These are phyloP conservation scores for Parazoanthus atlanticus DNA, from an alignment of 92 coral and sea anemone genomes.

Conservation along the genomic window DNA sequence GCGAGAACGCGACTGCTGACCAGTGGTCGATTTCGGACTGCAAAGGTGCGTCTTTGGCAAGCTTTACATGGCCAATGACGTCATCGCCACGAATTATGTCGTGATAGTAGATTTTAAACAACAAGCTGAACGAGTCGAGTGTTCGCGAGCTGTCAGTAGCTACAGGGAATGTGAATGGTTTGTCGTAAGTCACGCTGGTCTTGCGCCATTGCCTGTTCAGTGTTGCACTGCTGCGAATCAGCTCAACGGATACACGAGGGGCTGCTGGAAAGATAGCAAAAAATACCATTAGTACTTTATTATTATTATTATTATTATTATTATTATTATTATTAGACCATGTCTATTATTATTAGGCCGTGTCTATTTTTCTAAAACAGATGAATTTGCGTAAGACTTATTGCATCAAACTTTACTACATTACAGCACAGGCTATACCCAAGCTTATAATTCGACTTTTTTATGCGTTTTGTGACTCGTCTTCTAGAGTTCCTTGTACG, in stretches of 20 bases:
- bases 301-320: too few species aligned
- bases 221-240: conserved; percentile 68
- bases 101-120: conserved; percentile 67
- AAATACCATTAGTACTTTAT: too few species aligned
- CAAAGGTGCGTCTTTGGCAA: conserved; percentile 74
- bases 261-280: conserved; percentile 43
- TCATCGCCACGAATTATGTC: conserved; percentile 75
- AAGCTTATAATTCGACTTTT: too few species aligned
- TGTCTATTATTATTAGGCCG: too few species aligned
- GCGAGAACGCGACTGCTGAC: conserved; percentile 82
- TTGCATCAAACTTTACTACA: too few species aligned
- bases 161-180: conserved; percentile 79
- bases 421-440: too few species aligned
- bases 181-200: conserved; percentile 51
- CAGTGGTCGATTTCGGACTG: conserved; percentile 86
- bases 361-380: too few species aligned
- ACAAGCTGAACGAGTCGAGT: conserved; percentile 79
- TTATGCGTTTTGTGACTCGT: too few species aligned
- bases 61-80: conserved; percentile 74
- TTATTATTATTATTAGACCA: too few species aligned
- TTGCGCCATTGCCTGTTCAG: conserved; percentile 70
- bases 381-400: too few species aligned
- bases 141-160: conserved; percentile 81
- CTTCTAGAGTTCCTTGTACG: too few species aligned
- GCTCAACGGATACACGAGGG: conserved; percentile 78